Evolutionary conservation across 92 coral and sea anemone genomes (phyloP).

Genomic region (Muricea muricata): DNA sequence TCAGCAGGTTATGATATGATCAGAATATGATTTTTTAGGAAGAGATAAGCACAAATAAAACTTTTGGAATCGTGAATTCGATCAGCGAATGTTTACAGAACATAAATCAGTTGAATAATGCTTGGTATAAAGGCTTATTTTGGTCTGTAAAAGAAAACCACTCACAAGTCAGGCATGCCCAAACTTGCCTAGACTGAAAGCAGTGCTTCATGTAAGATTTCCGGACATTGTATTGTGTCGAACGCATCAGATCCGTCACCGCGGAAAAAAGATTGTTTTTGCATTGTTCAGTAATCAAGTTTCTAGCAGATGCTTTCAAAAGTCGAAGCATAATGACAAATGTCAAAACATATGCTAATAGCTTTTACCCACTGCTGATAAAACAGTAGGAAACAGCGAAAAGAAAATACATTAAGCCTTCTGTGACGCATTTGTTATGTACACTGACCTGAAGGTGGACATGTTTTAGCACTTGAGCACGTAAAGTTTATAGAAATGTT

Average conservation of each 20-base stretch:
- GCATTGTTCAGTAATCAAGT: not conserved
- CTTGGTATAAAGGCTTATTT: too few relatives aligned
- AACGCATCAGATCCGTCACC: not conserved
- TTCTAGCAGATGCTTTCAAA: not conserved
- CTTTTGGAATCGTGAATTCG: too few relatives aligned
- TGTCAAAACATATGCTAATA: not conserved
- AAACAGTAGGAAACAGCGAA: not conserved
- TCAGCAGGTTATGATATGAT: too few relatives aligned
- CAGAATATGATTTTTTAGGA: too few relatives aligned
- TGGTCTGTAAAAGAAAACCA: not conserved
- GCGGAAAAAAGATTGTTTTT: not conserved
- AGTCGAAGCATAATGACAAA: not conserved
- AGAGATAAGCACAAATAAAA: too few relatives aligned
- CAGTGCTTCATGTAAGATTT: not conserved
- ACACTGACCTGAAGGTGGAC: not conserved
- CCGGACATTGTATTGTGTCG: conserved; percentile 4
- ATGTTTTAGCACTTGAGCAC: not conserved
- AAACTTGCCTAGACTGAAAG: not conserved
- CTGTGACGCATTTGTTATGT: not conserved
- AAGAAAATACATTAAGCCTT: not conserved
- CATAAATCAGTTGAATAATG: too few relatives aligned
- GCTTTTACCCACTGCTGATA: not conserved
- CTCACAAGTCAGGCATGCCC: not conserved
- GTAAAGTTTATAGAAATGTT: not conserved
- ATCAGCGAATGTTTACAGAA: too few relatives aligned